Conservation (phyloP, 2,113 vertebrate species). For the Ibidorhyncha struthersii region DNA sequence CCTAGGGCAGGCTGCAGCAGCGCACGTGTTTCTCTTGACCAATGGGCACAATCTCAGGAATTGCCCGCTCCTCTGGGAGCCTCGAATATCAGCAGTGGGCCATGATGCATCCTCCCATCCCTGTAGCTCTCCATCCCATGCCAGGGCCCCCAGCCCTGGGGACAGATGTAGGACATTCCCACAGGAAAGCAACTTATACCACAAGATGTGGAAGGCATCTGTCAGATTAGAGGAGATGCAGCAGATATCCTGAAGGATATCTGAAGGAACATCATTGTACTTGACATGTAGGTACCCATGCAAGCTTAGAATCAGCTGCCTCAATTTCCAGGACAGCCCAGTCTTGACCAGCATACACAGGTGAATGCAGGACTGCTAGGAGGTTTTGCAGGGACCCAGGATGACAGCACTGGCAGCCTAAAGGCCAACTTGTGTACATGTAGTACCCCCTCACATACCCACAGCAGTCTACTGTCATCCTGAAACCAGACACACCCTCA, state of each 20-base stretch:
- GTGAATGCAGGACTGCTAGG: not conserved
- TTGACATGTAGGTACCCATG: not conserved
- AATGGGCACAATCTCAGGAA: not conserved
- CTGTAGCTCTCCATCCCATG: not conserved
- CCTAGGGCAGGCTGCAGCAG: not conserved
- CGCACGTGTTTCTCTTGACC: rapidly evolving
- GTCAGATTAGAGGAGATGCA: rapidly evolving
- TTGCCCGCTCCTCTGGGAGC: not conserved
- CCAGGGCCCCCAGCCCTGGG: not conserved
- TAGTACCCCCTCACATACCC: not conserved
- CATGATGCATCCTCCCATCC: not conserved
- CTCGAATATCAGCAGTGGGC: not conserved
- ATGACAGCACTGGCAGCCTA: not conserved
- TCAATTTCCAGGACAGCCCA: not conserved
- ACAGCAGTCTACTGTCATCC: not conserved
- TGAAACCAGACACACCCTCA: not conserved
- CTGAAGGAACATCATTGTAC: not conserved
- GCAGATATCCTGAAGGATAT: not conserved
- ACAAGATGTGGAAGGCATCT: not conserved
- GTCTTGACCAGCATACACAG: not conserved
- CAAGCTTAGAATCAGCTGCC: not conserved
- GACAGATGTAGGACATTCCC: too few species aligned
- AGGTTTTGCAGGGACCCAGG: not conserved
- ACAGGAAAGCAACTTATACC: not conserved
- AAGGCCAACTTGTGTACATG: rapidly evolving